phyloP scores from a whole-genome alignment of 2,113 vertebrate species.

The Halcyon senegalensis region DNA sequence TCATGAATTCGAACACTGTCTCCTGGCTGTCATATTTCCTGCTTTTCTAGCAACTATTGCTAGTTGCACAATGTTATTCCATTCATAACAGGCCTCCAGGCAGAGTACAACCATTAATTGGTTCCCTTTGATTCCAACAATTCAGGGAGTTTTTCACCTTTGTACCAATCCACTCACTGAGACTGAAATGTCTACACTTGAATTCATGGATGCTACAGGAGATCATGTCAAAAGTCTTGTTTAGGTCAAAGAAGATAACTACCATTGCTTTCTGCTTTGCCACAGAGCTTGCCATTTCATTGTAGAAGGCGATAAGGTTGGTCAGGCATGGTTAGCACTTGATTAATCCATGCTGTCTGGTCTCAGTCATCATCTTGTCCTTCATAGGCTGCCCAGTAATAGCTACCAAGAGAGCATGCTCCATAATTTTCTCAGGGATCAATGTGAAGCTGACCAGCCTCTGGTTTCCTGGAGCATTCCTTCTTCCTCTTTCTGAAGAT shows the following conservation, averaged over 20 bases:
- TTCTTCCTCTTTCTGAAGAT: neutral
- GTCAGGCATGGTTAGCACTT: neutral
- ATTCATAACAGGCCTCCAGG: neutral
- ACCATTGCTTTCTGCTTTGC: neutral
- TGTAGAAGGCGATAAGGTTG: slow-evolving; percentile 15
- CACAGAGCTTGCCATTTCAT: slow-evolving; percentile 15
- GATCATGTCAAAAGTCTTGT: neutral
- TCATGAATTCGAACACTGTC: neutral
- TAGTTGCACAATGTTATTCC: neutral
- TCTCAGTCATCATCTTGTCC: slow-evolving; percentile 23
- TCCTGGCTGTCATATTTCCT: neutral
- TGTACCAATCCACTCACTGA: neutral
- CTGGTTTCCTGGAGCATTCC: neutral
- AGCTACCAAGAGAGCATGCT: neutral
- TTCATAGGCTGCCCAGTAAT: neutral
- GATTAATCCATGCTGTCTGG: slow-evolving; percentile 26
- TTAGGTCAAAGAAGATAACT: slow-evolving; percentile 17
- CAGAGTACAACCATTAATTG: slow-evolving; percentile 16
- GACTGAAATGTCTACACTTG: neutral
- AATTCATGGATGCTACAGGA: neutral
- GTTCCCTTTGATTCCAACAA: slow-evolving; percentile 1
- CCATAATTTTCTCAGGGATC: slow-evolving; percentile 3
- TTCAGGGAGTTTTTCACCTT: neutral
- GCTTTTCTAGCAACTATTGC: neutral
- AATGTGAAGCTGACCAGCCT: neutral